Base-by-base conservation (phyloP, 2,113 vertebrate species). In the Opisthocomus hoazin region DNA sequence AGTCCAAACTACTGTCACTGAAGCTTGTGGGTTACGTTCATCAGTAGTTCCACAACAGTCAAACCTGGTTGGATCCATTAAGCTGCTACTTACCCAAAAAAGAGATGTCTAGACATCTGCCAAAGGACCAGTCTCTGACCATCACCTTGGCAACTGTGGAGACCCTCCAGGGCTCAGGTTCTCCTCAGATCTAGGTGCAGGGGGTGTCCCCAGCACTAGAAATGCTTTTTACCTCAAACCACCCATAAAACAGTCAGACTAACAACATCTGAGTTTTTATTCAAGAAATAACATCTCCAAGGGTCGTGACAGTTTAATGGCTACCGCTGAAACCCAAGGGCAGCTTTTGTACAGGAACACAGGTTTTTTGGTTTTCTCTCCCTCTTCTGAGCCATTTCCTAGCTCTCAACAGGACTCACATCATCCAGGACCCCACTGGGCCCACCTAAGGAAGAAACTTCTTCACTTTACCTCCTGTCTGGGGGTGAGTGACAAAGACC, bases 211-310 rank as follows among this genome's bases (percentile, higher is more conserved):
- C 12, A 21, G n/a, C 43, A 21, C 32, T 46, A 58, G 15, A 73
- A 86, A 63, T 2, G 6, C 4, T 29, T 57, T 21, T 27, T 36
- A 12, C 46, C n/a, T 13, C 83, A 45, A 66, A 54, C 26, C 46
- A 61, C 37, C 37, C 4, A 1, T 0, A 29, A 9, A 45, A 48
- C 10, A 46, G 32, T 7, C 8, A 54, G 12, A 23, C 46, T 13
- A 32, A 34, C 3, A 3, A 37, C 20, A 50, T 30, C 32, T 7
- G 22, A 20, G 36, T 12, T 70, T 51, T 53, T 6, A 17, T 20
- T 36, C 10, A 12, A 8, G 50, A 65, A 88, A 4, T 17, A 50
- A 39, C 26, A 48, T 7, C 37, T 70, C 54, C 51, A 56, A 50
- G 65, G 75, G 73, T 76, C 9, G 1, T 1, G 5, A 36, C 18